Conservation (phyloP, 2,113 vertebrate genomes). For the Nipponia nippon region DNA sequence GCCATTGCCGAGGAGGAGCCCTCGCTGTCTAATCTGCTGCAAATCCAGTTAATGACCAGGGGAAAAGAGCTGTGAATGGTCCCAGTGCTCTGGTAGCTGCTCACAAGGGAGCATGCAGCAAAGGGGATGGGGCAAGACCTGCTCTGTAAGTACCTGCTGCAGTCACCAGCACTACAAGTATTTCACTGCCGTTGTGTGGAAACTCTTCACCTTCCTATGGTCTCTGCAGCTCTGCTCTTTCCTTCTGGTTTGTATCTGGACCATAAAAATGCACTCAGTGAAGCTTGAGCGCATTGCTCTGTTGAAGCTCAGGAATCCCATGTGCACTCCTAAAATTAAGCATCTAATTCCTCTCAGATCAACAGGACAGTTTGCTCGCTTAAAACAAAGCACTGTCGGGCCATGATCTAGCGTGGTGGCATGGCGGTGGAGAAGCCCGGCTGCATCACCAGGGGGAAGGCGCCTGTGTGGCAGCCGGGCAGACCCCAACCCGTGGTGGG, state of each 20-base stretch:
- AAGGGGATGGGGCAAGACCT: too few species aligned
- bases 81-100: neutral
- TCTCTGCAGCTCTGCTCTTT: neutral
- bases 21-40: neutral
- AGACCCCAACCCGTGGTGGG: fast-evolving
- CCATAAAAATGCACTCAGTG: neutral
- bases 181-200: neutral
- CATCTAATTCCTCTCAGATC: fast-evolving
- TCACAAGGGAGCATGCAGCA: fast-evolving
- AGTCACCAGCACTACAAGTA: fast-evolving
- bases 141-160: neutral
- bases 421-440: neutral
- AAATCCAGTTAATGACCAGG: too few species aligned
- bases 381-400: fast-evolving
- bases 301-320: neutral
- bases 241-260: neutral
- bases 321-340: fast-evolving
- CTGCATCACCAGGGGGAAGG: neutral
- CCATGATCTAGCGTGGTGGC: neutral
- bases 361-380: neutral
- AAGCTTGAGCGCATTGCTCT: neutral
- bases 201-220: neutral
- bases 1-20: neutral
- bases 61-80: fast-evolving
- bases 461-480: fast-evolving